phyloP scores from a whole-genome alignment of 2,797 vertebrate genomes.

The Okamejei kenojei region DNA sequence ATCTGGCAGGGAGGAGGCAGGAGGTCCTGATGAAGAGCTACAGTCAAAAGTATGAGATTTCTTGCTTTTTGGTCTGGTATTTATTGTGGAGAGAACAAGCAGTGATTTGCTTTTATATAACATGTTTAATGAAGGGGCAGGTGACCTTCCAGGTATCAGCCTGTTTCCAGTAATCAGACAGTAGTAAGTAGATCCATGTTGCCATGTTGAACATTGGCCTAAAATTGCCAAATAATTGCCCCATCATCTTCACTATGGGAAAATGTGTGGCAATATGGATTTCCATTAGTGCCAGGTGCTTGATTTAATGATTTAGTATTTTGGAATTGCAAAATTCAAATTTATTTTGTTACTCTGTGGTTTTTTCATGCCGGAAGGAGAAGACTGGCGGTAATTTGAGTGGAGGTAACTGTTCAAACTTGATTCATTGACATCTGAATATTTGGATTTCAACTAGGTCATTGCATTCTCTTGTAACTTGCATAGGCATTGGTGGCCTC shows the following conservation, averaged over 20 bases:
- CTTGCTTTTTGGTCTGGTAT: neutral
- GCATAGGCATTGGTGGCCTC: neutral
- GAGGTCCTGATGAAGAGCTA: conserved; percentile 55
- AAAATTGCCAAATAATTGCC: neutral
- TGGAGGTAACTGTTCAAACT: neutral
- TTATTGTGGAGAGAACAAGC: neutral
- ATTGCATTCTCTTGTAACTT: neutral
- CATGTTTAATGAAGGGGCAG: neutral
- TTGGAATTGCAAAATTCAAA: neutral
- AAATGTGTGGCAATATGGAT: neutral
- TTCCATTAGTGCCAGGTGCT: no score
- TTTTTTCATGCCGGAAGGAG: neutral
- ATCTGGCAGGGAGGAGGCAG: conserved; percentile 50
- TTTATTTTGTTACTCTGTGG: neutral
- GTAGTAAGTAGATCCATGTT: no score
- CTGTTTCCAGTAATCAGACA: neutral
- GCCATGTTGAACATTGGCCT: no score
- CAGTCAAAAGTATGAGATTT: conserved; percentile 67
- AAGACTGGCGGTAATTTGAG: neutral
- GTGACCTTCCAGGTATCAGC: neutral
- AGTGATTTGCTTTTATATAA: neutral
- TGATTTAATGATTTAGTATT: neutral
- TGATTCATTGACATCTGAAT: neutral
- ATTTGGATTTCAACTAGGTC: neutral
- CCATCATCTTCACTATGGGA: neutral